Percentiles rank a stretch among this genome's conserved stretches.
Evolutionary conservation across 2,888 invertebrate species (phyloP).

Genomic region (Drosophila paramelanica): DNA sequence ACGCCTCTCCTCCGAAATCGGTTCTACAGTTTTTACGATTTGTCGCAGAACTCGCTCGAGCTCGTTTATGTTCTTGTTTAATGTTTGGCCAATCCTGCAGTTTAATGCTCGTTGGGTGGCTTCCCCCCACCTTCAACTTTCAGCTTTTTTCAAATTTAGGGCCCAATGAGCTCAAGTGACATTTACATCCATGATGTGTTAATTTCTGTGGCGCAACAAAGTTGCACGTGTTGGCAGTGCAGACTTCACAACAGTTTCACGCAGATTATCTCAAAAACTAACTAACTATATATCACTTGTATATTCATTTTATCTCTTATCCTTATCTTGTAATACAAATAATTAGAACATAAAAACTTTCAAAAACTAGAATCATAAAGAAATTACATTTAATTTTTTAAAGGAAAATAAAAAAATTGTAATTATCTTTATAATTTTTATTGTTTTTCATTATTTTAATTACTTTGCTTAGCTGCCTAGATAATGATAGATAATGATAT

Average conservation of each 20-base stretch:
- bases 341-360: too few species aligned
- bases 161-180: constrained; percentile 60
- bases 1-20: constrained; percentile 22
- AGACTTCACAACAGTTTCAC: neutral
- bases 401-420: too few species aligned
- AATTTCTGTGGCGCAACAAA: constrained; percentile 66
- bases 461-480: too few species aligned
- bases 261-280: neutral
- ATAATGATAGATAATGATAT: too few species aligned
- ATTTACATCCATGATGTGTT: constrained; percentile 68
- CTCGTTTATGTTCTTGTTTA: constrained; percentile 65
- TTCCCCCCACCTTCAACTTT: constrained; percentile 23
- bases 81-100: constrained; percentile 70
- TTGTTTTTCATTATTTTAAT: too few species aligned
- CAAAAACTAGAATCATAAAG: too few species aligned
- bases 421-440: too few species aligned
- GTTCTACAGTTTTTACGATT: constrained; percentile 63
- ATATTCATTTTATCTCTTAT: too few species aligned
- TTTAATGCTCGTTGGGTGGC: constrained; percentile 67
- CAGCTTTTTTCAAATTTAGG: constrained; percentile 31
- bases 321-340: too few species aligned
- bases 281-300: neutral
- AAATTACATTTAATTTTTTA: too few species aligned
- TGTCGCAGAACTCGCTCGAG: constrained; percentile 44
- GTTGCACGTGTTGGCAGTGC: constrained; percentile 47